A percentile compares a stretch with the other conserved stretches of the same genome.
phyloP scores from a whole-genome alignment of 1,140 invertebrate species.

The Anagrus nilaparvatae region DNA sequence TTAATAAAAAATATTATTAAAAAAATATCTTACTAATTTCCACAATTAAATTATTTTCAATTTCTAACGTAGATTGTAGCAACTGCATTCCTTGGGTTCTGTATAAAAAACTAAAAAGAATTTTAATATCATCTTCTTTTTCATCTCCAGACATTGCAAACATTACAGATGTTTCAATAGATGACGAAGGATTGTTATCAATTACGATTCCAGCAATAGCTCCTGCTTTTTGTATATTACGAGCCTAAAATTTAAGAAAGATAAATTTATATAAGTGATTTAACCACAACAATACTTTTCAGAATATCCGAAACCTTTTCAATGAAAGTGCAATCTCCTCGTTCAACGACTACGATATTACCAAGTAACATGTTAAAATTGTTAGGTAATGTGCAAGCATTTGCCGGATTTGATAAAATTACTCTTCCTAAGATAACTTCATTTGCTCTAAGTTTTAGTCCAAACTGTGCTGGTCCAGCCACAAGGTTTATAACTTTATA shows the following conservation, averaged over 20 bases:
- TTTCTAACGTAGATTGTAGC: conserved; percentile 41
- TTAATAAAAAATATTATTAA: no score
- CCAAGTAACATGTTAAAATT: conserved; percentile 55
- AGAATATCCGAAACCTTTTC: conserved; percentile 58
- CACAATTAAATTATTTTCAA: conserved; percentile 26
- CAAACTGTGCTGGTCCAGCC: conserved; percentile 90
- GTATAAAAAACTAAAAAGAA: conserved; percentile 88
- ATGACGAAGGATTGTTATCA: conserved; percentile 72
- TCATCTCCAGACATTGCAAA: conserved; percentile 97
- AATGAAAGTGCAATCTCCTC: conserved; percentile 92
- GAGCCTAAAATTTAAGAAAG: conserved; percentile 53
- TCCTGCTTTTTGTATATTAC: conserved; percentile 71
- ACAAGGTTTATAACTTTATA: conserved; percentile 42
- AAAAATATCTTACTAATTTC: no score
- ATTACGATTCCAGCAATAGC: conserved; percentile 79
- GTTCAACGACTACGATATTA: conserved; percentile 73
- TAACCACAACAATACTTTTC: background rate
- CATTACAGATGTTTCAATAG: conserved; percentile 61
- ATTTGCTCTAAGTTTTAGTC: conserved; percentile 55
- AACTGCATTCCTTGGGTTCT: conserved; percentile 63
- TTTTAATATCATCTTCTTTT: conserved; percentile 67
- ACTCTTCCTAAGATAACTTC: conserved; percentile 51
- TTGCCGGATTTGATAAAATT: conserved; percentile 55
- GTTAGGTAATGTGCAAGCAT: conserved; percentile 56
- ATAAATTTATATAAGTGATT: no score